A percentile compares a stretch with the other conserved stretches of the same genome.
phyloP scores from a whole-genome alignment of 2,113 vertebrate species.

The Ascaphus truei region DNA sequence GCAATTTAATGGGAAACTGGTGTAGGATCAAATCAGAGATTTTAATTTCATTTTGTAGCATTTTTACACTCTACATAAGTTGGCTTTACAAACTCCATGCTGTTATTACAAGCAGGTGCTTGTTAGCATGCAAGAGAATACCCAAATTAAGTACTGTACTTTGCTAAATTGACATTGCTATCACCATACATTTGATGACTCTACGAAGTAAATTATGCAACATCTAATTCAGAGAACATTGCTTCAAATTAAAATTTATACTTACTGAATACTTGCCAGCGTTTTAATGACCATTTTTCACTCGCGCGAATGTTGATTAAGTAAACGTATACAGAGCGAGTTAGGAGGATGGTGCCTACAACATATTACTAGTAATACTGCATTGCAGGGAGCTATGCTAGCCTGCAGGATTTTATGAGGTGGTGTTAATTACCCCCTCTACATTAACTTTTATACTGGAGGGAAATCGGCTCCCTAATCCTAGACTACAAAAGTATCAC shows the following conservation, averaged over 20 bases:
- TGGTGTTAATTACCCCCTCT: constrained; percentile 6
- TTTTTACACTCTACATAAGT: background rate
- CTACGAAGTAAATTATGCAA: constrained; percentile 14
- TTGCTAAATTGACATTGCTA: constrained; percentile 23
- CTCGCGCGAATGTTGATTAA: constrained; percentile 15
- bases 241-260: constrained; percentile 27
- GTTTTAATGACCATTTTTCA: constrained; percentile 17
- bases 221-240: constrained; percentile 24
- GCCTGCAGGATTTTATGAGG: constrained; percentile 12
- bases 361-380: constrained; percentile 11
- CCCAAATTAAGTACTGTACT: constrained; percentile 10
- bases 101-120: constrained; percentile 4
- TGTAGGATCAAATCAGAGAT: no score
- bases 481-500: background rate
- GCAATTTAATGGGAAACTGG: no score
- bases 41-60: background rate
- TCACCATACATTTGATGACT: constrained; percentile 10
- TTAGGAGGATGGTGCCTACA: background rate
- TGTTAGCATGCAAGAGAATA: constrained; percentile 15
- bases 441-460: background rate
- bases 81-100: background rate
- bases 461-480: constrained; percentile 2
- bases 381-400: no score
- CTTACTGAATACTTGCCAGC: constrained; percentile 1
- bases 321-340: constrained; percentile 15